Base-by-base conservation (phyloP, 1,140 invertebrate genomes). In the Spodoptera litura region DNA sequence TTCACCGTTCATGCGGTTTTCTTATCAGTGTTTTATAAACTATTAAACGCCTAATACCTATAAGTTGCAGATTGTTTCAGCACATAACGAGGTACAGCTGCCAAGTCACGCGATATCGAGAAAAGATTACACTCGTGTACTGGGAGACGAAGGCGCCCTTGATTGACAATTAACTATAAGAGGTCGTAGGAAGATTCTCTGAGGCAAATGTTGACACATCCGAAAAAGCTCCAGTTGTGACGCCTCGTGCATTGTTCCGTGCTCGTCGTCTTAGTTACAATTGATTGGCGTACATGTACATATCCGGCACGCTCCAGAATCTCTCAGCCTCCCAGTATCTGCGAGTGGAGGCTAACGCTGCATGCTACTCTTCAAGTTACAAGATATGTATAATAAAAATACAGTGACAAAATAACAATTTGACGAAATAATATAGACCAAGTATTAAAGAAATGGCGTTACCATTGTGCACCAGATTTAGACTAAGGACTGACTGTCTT, bases 251-350 rank as follows among this genome's bases (percentile, higher is more conserved):
- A 64, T 62, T 15, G 38, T 62, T 75, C 49, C 20, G 44, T 53
- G 56, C 44, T n/a, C 49, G 62, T 76, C 59, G 78, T 82, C 83
- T 89, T 90, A 91, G 91, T 91, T 88, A 91, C 86, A 81, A 84
- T 88, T 91, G 87, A 91, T 92, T 91, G 83, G 88, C 89, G 87
- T 89, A 86, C 38, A 44, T 44, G 38, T 44, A 44, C 83, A 89
- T 87, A 73, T 59, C 71, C 71, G 56, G 53, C 71, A 74, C 55
- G 55, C 27, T 27, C 61, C 71, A 74, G 27, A 56, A 58, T 85
- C 80, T 85, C 85, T 81, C 80, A 81, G 80, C 51, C 84, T 80
- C 78, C 83, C 85, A 87, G 80, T 61, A n/a, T 49, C 20, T 38
- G 51, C 71, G 38, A 58, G 38, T 61, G 38, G 13, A 56, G 44